Conservation (phyloP, 1,140 invertebrate genomes). For the Drosophila triauraria region DNA sequence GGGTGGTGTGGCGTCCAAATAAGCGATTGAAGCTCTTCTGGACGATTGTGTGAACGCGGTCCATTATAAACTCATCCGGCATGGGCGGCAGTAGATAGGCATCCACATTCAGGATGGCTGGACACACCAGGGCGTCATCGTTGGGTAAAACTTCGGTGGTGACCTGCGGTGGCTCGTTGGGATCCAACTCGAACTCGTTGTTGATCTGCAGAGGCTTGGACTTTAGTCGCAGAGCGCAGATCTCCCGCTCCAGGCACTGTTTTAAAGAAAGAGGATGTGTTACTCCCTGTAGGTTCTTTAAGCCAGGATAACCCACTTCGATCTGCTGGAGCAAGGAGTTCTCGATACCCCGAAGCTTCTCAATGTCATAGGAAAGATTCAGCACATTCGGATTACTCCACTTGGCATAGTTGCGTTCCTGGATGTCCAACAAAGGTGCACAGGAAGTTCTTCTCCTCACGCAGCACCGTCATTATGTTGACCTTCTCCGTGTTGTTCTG, state of each 20-base stretch:
- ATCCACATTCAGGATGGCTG: constrained; percentile 65
- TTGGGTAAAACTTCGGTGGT: constrained; percentile 32
- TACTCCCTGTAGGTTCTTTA: background rate
- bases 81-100: constrained; percentile 64
- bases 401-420: constrained; percentile 81
- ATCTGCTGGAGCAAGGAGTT: constrained; percentile 83
- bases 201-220: constrained; percentile 79
- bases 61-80: constrained; percentile 77
- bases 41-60: constrained; percentile 73
- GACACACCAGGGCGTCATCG: constrained; percentile 52
- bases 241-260: constrained; percentile 79
- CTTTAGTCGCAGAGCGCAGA: constrained; percentile 75
- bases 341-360: constrained; percentile 78
- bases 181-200: constrained; percentile 37
- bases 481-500: constrained; percentile 87
- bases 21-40: constrained; percentile 69
- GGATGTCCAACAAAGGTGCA: constrained; percentile 84
- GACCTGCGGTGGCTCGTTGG: constrained; percentile 6
- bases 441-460: constrained; percentile 86
- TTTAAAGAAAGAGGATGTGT: background rate
- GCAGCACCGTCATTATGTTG: constrained; percentile 87
- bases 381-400: constrained; percentile 64
- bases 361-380: constrained; percentile 81
- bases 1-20: constrained; percentile 61
- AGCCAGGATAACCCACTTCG: constrained; percentile 55